phyloP scores from a whole-genome alignment of 2,113 vertebrate genomes.

The Tachysurus fulvidraco region DNA sequence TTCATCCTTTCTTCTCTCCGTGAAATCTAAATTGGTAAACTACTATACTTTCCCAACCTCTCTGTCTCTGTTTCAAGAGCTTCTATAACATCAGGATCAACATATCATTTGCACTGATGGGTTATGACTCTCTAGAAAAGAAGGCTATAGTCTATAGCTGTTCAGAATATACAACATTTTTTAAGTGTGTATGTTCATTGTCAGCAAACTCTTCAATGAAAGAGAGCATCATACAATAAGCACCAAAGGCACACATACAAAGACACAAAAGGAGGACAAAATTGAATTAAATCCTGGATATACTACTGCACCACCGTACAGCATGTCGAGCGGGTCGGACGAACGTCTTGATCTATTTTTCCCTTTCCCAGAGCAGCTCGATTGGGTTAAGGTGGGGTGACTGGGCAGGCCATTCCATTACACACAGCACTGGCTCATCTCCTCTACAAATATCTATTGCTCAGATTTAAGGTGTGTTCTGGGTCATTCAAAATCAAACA shows the following conservation, averaged over 20 bases:
- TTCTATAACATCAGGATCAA: background rate
- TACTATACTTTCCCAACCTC: no score
- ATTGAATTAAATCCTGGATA: background rate
- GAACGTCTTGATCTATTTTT: background rate
- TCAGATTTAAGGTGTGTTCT: background rate
- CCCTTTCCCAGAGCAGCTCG: background rate
- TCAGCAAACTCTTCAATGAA: background rate
- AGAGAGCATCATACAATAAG: background rate
- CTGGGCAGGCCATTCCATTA: conserved; percentile 19
- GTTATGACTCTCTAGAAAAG: background rate
- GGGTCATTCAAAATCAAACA: background rate
- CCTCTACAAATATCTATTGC: conserved; percentile 1
- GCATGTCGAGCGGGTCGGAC: no score
- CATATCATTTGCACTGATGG: background rate
- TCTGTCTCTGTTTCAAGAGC: background rate
- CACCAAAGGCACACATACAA: background rate
- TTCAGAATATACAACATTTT: background rate
- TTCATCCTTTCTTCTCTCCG: background rate
- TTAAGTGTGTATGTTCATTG: background rate
- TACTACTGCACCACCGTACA: background rate
- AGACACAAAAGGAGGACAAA: background rate
- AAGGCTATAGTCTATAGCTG: background rate
- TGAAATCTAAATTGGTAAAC: background rate
- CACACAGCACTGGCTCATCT: conserved; percentile 2
- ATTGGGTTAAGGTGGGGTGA: conserved; percentile 13